A percentile compares a stretch with the other conserved stretches of the same genome.
phyloP scores from a whole-genome alignment of 2,113 vertebrate species.

The Myocastor coypus region DNA sequence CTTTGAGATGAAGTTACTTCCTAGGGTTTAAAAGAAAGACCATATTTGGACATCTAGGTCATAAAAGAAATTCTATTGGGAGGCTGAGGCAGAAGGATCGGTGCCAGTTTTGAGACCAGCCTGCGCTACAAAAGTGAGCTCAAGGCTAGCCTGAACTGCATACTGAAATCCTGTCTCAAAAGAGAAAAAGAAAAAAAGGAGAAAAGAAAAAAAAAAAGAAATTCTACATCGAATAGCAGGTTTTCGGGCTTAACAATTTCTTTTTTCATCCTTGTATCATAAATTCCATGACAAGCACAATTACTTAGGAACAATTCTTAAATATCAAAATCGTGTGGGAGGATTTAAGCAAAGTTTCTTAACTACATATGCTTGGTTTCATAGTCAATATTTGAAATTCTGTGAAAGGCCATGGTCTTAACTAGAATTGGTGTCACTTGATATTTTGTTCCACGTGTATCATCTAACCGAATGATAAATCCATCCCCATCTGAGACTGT shows the following conservation, averaged over 20 bases:
- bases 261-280: neutral
- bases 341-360: neutral
- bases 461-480: neutral
- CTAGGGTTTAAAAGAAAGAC: neutral
- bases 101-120: too few species aligned
- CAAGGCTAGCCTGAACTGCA: too few species aligned
- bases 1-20: neutral
- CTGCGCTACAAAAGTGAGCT: too few species aligned
- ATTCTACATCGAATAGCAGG: neutral
- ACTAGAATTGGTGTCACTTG: conserved; percentile 10
- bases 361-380: neutral
- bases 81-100: too few species aligned
- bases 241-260: neutral
- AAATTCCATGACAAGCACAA: neutral
- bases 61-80: conserved; percentile 42
- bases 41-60: neutral
- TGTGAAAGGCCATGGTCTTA: neutral
- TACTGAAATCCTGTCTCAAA: too few species aligned
- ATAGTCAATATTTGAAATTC: neutral
- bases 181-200: too few species aligned
- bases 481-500: neutral
- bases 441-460: neutral
- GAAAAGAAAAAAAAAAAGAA: too few species aligned
- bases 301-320: neutral
- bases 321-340: neutral